These are phyloP conservation scores for Colletes gigas DNA, from an alignment of 1,140 invertebrate genomes.

Conservation along the genomic window DNA sequence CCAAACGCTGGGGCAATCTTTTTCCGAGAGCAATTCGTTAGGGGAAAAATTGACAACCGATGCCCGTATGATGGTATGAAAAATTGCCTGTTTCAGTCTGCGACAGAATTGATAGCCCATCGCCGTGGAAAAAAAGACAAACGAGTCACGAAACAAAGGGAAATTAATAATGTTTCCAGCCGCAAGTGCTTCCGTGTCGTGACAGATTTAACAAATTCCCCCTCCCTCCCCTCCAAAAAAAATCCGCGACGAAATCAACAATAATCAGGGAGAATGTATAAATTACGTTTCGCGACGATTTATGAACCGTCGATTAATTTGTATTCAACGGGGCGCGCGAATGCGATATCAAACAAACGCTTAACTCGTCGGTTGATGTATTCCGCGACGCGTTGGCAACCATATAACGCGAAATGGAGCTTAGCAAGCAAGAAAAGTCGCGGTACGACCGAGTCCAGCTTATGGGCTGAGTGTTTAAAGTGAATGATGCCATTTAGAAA, in stretches of 20 bases:
- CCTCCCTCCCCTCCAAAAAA: too few species aligned
- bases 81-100: constrained; percentile 14
- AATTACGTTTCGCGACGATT: not conserved
- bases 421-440: not conserved
- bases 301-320: not conserved
- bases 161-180: not conserved
- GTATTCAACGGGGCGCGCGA: not conserved
- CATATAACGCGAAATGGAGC: not conserved
- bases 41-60: constrained; percentile 3
- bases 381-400: not conserved
- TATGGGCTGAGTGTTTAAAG: not conserved
- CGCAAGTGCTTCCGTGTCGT: not conserved
- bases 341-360: not conserved
- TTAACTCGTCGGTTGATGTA: not conserved
- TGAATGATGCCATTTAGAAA: constrained; percentile 27
- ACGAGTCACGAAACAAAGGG: not conserved
- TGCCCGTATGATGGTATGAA: not conserved
- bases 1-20: not conserved
- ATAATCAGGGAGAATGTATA: too few species aligned
- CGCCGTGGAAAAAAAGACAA: not conserved
- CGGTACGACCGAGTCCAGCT: constrained; percentile 6
- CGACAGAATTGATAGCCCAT: not conserved
- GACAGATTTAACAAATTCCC: not conserved
- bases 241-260: too few species aligned
- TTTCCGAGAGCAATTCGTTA: constrained; percentile 1